Base-by-base conservation (phyloP, 1,140 invertebrate genomes). In the Sycobia sp. region DNA sequence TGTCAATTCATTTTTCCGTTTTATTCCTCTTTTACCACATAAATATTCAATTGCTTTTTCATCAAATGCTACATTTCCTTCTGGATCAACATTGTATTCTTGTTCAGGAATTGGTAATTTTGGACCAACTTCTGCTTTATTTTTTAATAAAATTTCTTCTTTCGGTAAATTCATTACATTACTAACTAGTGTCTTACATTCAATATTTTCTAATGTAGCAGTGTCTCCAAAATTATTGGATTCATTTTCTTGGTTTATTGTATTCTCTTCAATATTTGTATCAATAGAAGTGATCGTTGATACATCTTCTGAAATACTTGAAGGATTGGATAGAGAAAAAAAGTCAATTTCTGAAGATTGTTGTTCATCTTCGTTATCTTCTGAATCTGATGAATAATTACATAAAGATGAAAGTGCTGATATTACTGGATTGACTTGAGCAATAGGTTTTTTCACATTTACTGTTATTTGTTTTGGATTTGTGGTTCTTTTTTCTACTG, bases 1-100 rank as follows among this genome's bases (percentile, higher is more conserved):
- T 47, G 84, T 83, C 16, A 84, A 73, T 46, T 83, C 79, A 63
- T 77, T 76, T 68, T 78, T 81, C 16, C 82, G 66, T 53, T 82
- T 81, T 18, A 83, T 72, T 43, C 86, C 85, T 66, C 84, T 78
- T 56, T 70, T 80, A 11, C 79, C 79, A 65, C 78, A 81, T 5
- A 81, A 70, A 57, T 82, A 82, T 43, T 81, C 70, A 16, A 82
- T 80, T 4, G 80, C 76, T 68, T 80, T 82, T 4, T 82, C 77
- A 59, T 82, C 78, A 55, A 82, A 74, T 4, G 78, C 79, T 14
- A 82, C 67, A 67, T 82, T 82, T 11, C 79, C 79, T 53, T 78
- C 59, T 2, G 67, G 47, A 54, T 83, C 79, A 18, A 82, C 34
- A 53, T 81, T 74, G 53, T 79, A 83, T 69, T 83, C 82, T 50